Evolutionary conservation across 2,797 vertebrate genomes (phyloP).

Genomic region (Xiphorhynchus erythropygius): DNA sequence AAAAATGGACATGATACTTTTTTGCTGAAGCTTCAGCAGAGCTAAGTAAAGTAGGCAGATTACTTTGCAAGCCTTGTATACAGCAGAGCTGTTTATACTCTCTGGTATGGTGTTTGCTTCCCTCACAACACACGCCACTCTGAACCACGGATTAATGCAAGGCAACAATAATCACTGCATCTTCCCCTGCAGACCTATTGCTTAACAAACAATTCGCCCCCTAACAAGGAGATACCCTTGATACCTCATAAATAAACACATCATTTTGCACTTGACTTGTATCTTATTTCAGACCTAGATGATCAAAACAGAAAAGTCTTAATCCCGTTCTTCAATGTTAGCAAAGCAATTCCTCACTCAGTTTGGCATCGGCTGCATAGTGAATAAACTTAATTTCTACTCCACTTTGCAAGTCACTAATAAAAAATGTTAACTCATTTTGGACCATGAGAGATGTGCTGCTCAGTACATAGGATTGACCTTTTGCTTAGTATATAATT

Average conservation of each 20-base stretch:
- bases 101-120: background rate
- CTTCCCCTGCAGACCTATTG: background rate
- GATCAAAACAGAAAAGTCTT: background rate
- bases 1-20: background rate
- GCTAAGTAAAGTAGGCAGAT: background rate
- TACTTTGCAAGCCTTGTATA: background rate
- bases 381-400: background rate
- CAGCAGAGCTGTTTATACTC: background rate
- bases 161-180: background rate
- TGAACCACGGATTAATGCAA: background rate
- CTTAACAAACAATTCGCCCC: background rate
- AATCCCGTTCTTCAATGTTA: background rate
- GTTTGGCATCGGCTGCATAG: background rate
- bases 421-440: background rate
- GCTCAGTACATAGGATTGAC: background rate
- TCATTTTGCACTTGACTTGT: background rate
- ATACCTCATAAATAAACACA: background rate
- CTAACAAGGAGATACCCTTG: background rate
- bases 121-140: background rate
- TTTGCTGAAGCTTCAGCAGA: background rate
- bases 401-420: background rate
- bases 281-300: background rate
- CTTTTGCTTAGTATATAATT: background rate
- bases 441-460: background rate
- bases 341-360: background rate